Conservation (phyloP, 2,797 vertebrate genomes). For the Helarctos malayanus region DNA sequence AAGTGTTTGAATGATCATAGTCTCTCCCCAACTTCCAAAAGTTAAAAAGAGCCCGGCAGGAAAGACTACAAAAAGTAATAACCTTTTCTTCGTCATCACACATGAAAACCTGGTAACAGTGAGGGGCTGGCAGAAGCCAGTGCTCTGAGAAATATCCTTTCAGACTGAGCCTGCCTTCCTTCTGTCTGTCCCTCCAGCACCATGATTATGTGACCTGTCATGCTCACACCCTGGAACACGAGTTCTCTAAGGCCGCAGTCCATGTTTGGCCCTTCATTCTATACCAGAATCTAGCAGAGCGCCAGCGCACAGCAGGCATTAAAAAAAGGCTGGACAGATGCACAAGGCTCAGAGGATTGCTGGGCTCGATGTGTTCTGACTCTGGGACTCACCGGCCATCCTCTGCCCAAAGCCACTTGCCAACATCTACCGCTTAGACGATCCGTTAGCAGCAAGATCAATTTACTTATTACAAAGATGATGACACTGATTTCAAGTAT, state of each 20-base stretch:
- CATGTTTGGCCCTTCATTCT: background rate
- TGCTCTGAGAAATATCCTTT: fast-evolving
- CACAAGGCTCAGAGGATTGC: background rate
- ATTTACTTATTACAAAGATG: background rate
- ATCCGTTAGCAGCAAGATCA: background rate
- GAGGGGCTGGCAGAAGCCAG: background rate
- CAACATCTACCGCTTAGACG: background rate
- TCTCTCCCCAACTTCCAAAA: background rate
- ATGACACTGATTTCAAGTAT: background rate
- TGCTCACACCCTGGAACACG: background rate
- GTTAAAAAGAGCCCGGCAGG: background rate
- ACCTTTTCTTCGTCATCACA: background rate
- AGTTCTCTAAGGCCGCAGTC: background rate
- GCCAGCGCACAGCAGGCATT: background rate
- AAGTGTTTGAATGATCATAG: background rate
- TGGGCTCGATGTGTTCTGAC: background rate
- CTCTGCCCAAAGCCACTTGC: background rate
- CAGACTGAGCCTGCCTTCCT: background rate
- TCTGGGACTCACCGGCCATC: background rate
- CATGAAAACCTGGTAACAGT: background rate
- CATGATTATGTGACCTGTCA: fast-evolving
- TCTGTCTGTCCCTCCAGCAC: background rate
- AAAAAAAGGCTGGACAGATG: background rate
- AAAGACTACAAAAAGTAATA: background rate
- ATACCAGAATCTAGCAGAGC: background rate